phyloP scores from a whole-genome alignment of 1,140 invertebrate genomes.

The Ips typographus region DNA sequence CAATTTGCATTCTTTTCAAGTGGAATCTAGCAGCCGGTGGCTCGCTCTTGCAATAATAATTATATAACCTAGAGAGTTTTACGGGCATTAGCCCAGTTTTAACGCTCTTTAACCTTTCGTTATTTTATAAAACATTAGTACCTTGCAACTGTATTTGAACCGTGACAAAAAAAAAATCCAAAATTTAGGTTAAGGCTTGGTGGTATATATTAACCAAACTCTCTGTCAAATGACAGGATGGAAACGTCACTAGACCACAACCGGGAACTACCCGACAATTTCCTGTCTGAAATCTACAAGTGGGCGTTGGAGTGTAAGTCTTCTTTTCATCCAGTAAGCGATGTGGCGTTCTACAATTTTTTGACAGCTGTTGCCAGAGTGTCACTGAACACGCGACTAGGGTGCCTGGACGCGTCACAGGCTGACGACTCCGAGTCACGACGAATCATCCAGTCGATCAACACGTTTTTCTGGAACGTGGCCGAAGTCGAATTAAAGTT shows the following conservation, averaged over 20 bases:
- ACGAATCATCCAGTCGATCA: conserved; percentile 74
- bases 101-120: no score
- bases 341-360: conserved; percentile 5
- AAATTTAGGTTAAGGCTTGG: no score
- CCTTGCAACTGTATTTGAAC: no score
- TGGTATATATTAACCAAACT: no score
- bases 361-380: conserved; percentile 76
- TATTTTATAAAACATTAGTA: no score
- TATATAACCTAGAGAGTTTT: no score
- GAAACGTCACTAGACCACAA: conserved; percentile 65
- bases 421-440: conserved; percentile 64
- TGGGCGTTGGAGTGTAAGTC: conserved; percentile 87
- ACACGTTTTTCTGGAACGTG: conserved; percentile 78
- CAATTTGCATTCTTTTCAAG: no score
- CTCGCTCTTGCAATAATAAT: no score
- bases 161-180: no score
- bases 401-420: conserved; percentile 67
- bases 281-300: conserved; percentile 81
- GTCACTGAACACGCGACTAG: conserved; percentile 75
- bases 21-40: no score
- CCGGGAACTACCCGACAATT: conserved; percentile 71
- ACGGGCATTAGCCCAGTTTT: no score
- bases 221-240: conserved; percentile 59
- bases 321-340: conserved; percentile 1
- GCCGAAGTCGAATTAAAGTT: conserved; percentile 76